Evolutionary conservation across 2,113 vertebrate genomes (phyloP).

Genomic region (Cavia porcellus): DNA sequence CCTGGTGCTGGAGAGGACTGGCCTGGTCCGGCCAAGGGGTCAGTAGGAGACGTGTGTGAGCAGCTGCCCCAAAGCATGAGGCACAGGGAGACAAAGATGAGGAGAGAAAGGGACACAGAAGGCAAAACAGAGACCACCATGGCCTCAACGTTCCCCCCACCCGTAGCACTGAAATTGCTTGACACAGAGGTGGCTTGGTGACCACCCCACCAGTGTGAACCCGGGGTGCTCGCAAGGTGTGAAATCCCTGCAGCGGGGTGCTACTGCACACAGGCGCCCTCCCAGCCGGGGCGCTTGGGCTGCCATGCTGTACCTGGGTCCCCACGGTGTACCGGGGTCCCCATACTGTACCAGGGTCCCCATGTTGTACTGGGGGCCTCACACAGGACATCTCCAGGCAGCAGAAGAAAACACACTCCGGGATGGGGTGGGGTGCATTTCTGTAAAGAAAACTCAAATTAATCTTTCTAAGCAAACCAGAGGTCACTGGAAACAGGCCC

Average conservation of each 20-base stretch:
- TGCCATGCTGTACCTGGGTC: not conserved
- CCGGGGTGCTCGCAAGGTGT: not conserved
- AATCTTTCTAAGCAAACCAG: not conserved
- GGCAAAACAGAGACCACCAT: accelerated
- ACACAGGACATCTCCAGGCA: not conserved
- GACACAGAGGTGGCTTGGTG: not conserved
- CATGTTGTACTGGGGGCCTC: too few species aligned
- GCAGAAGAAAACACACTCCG: not conserved
- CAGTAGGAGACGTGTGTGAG: not conserved
- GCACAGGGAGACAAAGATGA: not conserved
- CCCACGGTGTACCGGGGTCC: too few species aligned
- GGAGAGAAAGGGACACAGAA: not conserved
- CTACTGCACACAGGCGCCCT: not conserved
- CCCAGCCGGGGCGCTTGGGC: not conserved
- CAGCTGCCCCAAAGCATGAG: not conserved
- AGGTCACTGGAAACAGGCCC: not conserved
- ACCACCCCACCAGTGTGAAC: not conserved
- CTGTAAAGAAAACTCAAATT: not conserved
- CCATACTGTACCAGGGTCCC: too few species aligned
- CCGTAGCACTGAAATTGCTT: not conserved
- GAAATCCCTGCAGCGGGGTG: accelerated
- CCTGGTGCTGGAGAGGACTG: not conserved
- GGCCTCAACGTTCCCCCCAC: not conserved
- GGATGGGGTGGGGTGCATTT: not conserved
- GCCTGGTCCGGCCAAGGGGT: not conserved